phyloP scores from a whole-genome alignment of 2,888 invertebrate genomes.

The Terebella lapidaria region DNA sequence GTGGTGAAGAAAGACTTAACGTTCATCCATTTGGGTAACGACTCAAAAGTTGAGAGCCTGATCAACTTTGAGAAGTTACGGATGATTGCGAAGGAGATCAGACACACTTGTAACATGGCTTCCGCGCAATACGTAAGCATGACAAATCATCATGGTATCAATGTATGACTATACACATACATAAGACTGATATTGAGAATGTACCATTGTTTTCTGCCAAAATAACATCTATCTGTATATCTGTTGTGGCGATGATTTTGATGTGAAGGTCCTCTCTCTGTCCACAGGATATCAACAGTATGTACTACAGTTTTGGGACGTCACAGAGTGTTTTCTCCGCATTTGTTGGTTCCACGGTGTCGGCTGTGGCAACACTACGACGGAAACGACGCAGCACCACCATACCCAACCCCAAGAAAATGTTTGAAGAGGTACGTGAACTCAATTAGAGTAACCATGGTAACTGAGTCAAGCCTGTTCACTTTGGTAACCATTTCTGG shows the following conservation, averaged over 20 bases:
- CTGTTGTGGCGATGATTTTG: too few relatives aligned
- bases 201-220: too few relatives aligned
- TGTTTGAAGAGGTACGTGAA: constrained; percentile 79
- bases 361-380: constrained; percentile 44
- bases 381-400: constrained; percentile 60
- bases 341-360: constrained; percentile 25
- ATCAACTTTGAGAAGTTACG: constrained; percentile 97
- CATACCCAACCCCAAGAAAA: constrained; percentile 92
- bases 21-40: constrained; percentile 94
- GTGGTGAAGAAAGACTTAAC: constrained; percentile 74
- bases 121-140: constrained; percentile 69
- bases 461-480: too few relatives aligned
- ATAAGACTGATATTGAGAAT: too few relatives aligned
- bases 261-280: too few relatives aligned
- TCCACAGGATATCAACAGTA: constrained; percentile 12
- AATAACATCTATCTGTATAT: too few relatives aligned
- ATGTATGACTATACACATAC: too few relatives aligned
- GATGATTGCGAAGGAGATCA: constrained; percentile 93
- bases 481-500: too few relatives aligned
- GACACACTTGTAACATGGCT: constrained; percentile 73
- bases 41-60: constrained; percentile 50
- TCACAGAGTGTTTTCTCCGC: constrained; percentile 22
- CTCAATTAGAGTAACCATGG: too few relatives aligned
- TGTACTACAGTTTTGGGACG: constrained; percentile 12
- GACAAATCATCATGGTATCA: too few relatives aligned